Evolutionary conservation across 2,888 invertebrate genomes (phyloP).

Genomic region (Heliconius sara): DNA sequence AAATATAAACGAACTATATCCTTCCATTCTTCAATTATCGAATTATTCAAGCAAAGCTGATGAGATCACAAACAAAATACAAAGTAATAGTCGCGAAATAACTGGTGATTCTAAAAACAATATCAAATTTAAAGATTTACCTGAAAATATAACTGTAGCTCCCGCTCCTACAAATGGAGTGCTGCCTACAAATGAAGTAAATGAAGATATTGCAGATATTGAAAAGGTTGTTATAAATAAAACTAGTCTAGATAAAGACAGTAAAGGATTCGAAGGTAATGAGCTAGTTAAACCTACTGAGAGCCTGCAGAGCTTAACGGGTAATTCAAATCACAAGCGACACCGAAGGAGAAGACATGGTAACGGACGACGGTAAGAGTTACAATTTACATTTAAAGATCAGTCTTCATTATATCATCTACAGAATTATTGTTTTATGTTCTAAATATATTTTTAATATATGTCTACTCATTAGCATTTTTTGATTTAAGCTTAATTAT

Average conservation of each 20-base stretch:
- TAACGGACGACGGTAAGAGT: conserved; percentile 72
- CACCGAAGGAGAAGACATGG: conserved; percentile 73
- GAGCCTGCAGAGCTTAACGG: conserved; percentile 71
- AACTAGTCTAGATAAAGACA: conserved; percentile 59
- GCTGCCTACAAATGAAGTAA: conserved; percentile 69
- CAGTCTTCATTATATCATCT: too few relatives aligned
- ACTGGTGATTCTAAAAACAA: conserved; percentile 78
- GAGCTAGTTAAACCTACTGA: conserved; percentile 72
- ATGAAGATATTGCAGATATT: conserved; percentile 59
- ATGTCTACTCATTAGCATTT: too few relatives aligned
- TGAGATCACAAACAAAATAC: conserved; percentile 81
- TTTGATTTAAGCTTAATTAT: too few relatives aligned
- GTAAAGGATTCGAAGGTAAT: conserved; percentile 61
- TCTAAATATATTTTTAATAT: too few relatives aligned
- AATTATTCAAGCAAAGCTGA: conserved; percentile 75
- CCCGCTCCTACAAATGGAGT: conserved; percentile 79
- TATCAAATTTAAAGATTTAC: conserved; percentile 72
- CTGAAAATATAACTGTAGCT: conserved; percentile 76
- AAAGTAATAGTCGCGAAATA: conserved; percentile 82
- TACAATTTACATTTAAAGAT: neutral
- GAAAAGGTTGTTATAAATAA: conserved; percentile 61
- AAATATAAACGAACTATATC: conserved; percentile 76
- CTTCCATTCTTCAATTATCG: conserved; percentile 66
- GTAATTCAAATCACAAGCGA: conserved; percentile 60
- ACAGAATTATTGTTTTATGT: too few relatives aligned